Base-by-base conservation (phyloP, 2,113 vertebrate genomes). In the Laterallus jamaicensis region DNA sequence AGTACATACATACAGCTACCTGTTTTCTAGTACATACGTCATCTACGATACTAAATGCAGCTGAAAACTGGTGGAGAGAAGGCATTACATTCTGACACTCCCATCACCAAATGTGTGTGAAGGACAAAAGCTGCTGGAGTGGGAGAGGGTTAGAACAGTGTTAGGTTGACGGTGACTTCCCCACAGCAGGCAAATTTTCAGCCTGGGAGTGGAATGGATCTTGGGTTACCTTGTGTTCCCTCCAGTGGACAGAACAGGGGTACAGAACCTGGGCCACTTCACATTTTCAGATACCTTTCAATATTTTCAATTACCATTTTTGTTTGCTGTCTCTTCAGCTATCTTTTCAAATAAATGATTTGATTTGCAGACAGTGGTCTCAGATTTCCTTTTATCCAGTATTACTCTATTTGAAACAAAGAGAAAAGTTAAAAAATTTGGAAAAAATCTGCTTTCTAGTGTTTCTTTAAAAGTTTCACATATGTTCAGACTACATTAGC, bases 101-200 rank as follows among this genome's bases (percentile, higher is more conserved):
- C 69, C 12, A 13, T 35, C 74, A 22, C 44, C 54, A 76, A 28
- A 55, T 7, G 17, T 32, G 35, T 17, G 18, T 0, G 8, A 62
- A 62, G 39, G 32, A 52, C 1, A 2, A 63, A 42, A 67, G 81
- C 56, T 71, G 62, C 3, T 60, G 70, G 75, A 16, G 10, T 4
- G 16, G 47, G 17, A 76, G 58, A 82, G 70, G 32, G 54, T 31
- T 2, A 59, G 24, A 28, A 3, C 50, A 66, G 56, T 0, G 0
- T 40, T 24, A 59, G 39, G 40, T 26, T 25, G 55, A 20, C 59
- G 4, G 26, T 39, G n/a, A 35, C 19, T 40, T 68, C 47, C 14
- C 19, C 31, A 28, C 0, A 1, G 67, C 10, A 39, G 50, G 21
- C 1, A 0, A 73, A 82, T 44, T 73, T 32, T 50, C 67, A 82